These are phyloP conservation scores for Cremastobaeus sp. DNA, from an alignment of 2,888 invertebrate species.

Conservation along the genomic window DNA sequence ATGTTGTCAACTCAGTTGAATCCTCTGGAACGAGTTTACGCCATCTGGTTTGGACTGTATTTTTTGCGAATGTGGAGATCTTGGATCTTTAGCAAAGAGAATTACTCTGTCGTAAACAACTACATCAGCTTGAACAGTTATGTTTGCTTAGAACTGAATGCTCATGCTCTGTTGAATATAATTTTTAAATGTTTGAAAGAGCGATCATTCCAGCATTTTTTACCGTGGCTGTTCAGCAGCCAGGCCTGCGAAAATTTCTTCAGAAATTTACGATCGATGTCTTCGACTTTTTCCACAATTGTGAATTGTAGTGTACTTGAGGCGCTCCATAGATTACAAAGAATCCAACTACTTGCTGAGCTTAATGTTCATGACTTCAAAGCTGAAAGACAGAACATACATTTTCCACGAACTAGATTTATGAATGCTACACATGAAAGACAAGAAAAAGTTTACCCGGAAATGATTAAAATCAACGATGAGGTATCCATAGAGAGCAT, in stretches of 20 bases:
- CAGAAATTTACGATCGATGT: conserved; percentile 48
- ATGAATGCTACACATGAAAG: background rate
- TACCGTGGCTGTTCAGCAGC: conserved; percentile 32
- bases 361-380: background rate
- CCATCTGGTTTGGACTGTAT: conserved; percentile 61
- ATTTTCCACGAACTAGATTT: background rate
- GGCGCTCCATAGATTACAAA: background rate
- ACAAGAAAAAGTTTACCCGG: background rate
- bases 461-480: background rate
- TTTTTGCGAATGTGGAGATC: conserved; percentile 57
- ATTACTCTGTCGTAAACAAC: conserved; percentile 61
- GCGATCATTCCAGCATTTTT: background rate
- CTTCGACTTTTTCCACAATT: conserved; percentile 45
- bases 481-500: background rate
- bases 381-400: background rate
- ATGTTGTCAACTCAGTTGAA: conserved; percentile 41
- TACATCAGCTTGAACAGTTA: conserved; percentile 42
- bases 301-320: conserved; percentile 41
- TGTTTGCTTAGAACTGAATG: conserved; percentile 24
- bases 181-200: conserved; percentile 7
- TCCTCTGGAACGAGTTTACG: conserved; percentile 53
- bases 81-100: conserved; percentile 52
- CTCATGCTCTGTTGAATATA: conserved; percentile 24
- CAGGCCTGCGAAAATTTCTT: conserved; percentile 50
- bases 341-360: background rate